A percentile compares a stretch with the other conserved stretches of the same genome.
Conservation (phyloP, 2,888 invertebrate species). For the Biston stratarius region DNA sequence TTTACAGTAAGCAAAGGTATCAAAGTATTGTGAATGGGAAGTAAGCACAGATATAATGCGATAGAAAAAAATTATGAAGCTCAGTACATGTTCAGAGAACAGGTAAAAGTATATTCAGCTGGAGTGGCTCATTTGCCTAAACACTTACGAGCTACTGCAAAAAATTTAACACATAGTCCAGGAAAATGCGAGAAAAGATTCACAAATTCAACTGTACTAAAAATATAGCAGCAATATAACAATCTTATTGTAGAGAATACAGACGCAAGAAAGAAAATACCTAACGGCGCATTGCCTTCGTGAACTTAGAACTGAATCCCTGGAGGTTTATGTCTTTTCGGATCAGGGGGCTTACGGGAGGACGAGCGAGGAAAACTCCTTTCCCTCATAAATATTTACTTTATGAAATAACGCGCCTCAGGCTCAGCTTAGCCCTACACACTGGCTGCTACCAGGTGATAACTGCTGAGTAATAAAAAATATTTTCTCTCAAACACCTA, state of each 20-base stretch:
- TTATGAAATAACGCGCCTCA: constrained; percentile 81
- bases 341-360: constrained; percentile 81
- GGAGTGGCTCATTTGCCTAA: constrained; percentile 32
- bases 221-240: constrained; percentile 48
- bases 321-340: constrained; percentile 83
- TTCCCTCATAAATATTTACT: constrained; percentile 85
- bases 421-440: constrained; percentile 72
- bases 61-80: not conserved
- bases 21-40: too few species aligned
- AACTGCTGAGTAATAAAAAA: constrained; percentile 70
- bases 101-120: constrained; percentile 21
- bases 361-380: constrained; percentile 76
- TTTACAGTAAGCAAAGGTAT: too few species aligned
- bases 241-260: constrained; percentile 42
- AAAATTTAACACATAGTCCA: constrained; percentile 21
- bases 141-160: constrained; percentile 7
- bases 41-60: too few species aligned
- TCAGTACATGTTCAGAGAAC: not conserved
- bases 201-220: constrained; percentile 45
- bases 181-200: constrained; percentile 34
- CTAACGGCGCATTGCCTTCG: constrained; percentile 72
- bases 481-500: constrained; percentile 35
- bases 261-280: constrained; percentile 61
- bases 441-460: constrained; percentile 76
- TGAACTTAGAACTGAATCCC: constrained; percentile 83